Evolutionary conservation across 2,797 vertebrate genomes (phyloP).

Genomic region (Stomatorhinus walkeri): DNA sequence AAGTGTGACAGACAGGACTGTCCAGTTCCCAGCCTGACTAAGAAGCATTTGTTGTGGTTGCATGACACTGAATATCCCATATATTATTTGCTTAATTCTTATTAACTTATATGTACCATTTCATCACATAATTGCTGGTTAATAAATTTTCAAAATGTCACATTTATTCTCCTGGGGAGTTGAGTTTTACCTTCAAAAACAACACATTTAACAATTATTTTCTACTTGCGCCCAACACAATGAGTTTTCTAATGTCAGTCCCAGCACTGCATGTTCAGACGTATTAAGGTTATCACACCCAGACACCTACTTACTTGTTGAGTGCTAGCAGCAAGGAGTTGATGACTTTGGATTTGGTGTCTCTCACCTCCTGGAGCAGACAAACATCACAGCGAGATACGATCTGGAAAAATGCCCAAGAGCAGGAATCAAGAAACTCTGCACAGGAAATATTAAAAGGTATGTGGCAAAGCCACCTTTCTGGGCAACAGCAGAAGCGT

Average conservation of each 20-base stretch:
- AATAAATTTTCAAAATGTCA: not conserved
- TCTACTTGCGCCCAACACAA: not conserved
- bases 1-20: not conserved
- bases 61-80: not conserved
- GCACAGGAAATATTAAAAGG: not conserved
- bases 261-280: not conserved
- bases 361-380: constrained; percentile 69
- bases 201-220: not conserved
- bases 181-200: not conserved
- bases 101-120: not conserved
- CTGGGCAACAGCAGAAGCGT: not conserved
- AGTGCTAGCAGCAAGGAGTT: constrained; percentile 47
- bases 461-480: not conserved
- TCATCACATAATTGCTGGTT: not conserved
- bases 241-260: not conserved
- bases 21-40: not conserved
- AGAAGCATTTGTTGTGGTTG: not conserved
- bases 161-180: not conserved
- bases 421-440: constrained; percentile 19
- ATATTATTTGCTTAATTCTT: not conserved
- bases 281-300: not conserved
- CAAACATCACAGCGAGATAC: constrained; percentile 66
- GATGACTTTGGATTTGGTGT: constrained; percentile 54
- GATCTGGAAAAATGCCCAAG: constrained; percentile 50
- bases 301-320: constrained; percentile 48